Base-by-base conservation (phyloP, 2,888 invertebrate genomes). In the Clitarchus hookeri region DNA sequence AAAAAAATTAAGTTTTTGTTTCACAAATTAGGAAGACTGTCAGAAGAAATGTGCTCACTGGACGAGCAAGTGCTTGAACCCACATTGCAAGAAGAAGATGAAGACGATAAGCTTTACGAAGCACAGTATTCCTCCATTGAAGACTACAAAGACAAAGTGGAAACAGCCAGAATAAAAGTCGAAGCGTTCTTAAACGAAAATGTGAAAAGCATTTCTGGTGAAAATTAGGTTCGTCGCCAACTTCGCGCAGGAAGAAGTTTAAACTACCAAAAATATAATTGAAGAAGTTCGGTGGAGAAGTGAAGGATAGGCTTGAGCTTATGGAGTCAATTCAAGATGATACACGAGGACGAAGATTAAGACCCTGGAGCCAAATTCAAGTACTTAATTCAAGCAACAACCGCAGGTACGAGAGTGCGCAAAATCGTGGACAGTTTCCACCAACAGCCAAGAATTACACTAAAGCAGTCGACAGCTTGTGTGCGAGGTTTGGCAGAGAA, bases 251-350 rank as follows among this genome's bases (percentile, higher is more conserved):
- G 36, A 36, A 36, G 36, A 82, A 36, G n/a, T 82, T 82, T 0
- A 27, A 26, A 36, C 36, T 27, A 27, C 9, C 82, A 36, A 26
- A 82, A 82, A 79, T 82, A 26, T 16, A 82, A 82, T 82, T 82
- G 23, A 82, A 82, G 82, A 82, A 36, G n/a, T 82, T 82, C 23
- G 82, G 27, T 13, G 89, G 90, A 36, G 36, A 82, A 36, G 23
- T 82, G 13, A 82, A 82, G 19, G 82, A 82, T 82, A 27, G 27
- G 36, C 85, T n/a, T 90, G 26, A 85, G 84, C 0, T 90, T 89
- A 84, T 90, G 89, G 89, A 86, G 88, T 4, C 89, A 89, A 54
- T 89, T 89, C 84, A 53, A 85, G 53, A 89, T 89, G 85, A 89
- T 90, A 27, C 84, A 90, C 83, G 23, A 23, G 16, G 65, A 65